These are phyloP conservation scores for Venustoraphidia nigricollis DNA, from an alignment of 2,888 invertebrate genomes.

Conservation along the genomic window DNA sequence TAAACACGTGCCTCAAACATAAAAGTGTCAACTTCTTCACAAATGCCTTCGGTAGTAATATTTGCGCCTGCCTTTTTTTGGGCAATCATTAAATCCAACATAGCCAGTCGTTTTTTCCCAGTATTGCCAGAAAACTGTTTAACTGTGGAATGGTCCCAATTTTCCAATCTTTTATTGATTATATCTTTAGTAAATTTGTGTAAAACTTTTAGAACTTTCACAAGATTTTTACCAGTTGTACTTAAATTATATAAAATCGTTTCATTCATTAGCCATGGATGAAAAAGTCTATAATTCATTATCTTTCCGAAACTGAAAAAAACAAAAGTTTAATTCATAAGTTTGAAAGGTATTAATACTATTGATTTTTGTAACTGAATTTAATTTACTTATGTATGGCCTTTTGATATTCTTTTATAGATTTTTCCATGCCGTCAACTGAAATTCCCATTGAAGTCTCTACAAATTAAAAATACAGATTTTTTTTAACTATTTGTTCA, in stretches of 20 bases:
- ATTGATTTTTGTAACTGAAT: too few species aligned
- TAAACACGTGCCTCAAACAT: background rate
- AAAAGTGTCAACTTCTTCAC: too few species aligned
- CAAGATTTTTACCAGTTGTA: slow-evolving; percentile 30
- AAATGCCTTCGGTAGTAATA: too few species aligned
- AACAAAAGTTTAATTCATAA: background rate
- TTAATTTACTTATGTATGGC: too few species aligned
- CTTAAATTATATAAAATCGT: slow-evolving; percentile 36
- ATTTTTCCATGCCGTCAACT: background rate
- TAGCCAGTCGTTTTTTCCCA: background rate
- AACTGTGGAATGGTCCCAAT: background rate
- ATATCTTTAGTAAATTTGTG: too few species aligned
- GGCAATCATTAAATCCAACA: too few species aligned
- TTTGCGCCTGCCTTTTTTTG: background rate
- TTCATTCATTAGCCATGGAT: slow-evolving; percentile 39
- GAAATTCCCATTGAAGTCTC: slow-evolving; percentile 56
- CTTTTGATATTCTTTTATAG: too few species aligned
- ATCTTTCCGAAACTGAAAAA: slow-evolving; percentile 18
- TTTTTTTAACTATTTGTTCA: too few species aligned
- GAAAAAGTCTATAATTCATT: slow-evolving; percentile 26
- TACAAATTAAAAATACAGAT: slow-evolving; percentile 16
- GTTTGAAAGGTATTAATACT: too few species aligned
- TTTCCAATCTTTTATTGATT: too few species aligned
- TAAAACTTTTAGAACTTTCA: slow-evolving; percentile 16
- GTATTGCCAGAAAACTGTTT: background rate